Base-by-base conservation (phyloP, 1,140 invertebrate species). In the Propsilocerus akamusi region DNA sequence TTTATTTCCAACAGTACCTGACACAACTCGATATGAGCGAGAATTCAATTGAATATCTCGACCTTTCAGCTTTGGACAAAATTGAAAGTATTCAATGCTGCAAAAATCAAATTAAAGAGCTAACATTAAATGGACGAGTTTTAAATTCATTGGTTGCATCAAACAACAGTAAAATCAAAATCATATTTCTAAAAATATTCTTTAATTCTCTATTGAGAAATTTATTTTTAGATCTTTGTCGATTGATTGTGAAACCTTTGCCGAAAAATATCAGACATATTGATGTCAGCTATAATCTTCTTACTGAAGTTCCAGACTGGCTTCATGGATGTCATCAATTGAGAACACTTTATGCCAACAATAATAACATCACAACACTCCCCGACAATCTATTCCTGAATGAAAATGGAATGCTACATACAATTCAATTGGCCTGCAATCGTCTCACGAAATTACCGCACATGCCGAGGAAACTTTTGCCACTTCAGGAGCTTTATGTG, bases 11-110 rank as follows among this genome's bases (percentile, higher is more conserved):
- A 20, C 61, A 81, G 78, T 78, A 77, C 62, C 61, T 82, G 50
- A 78, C 77, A 30, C 76, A 83, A 56, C 64, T 86, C 56, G 81
- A 86, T 58, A 77, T 85, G n/a, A 82, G 80, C 61, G 81, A 84
- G 64, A 86, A 86, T 60, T 75, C 68, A 58, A 83, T 84, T 53
- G 80, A 82, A 63, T 76, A 74, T 56, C 68, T 86, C 57, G 81
- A 86, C 58, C 64, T 86, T 50, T 74, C 75, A 52, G 80, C 80
- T 32, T 67, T 86, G 20, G 72, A 75, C 32, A 75, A 80, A 59
- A 64, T 86, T 51, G 73, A 81, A 64, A 74, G 72, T 51, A 69
- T 84, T 1, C 77, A 80, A 53, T 84, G 81, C 64, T 80, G 80
- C 14, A 72, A 76, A 56, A 85, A 85, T 64, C 67, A 72, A 53